phyloP scores from a whole-genome alignment of 2,888 invertebrate species.

The Stenoptilia bipunctidactyla region DNA sequence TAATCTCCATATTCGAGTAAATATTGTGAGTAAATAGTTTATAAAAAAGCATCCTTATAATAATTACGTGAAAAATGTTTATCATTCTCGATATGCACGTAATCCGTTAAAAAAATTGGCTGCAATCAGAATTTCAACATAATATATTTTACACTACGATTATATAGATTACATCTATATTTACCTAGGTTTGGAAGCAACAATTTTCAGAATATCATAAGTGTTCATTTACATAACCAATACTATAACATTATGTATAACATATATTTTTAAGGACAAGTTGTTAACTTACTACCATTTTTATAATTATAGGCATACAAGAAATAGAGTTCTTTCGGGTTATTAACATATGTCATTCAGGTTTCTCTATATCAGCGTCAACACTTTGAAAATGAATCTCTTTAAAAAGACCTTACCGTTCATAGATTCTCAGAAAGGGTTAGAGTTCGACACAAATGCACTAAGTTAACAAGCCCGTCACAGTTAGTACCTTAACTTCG shows the following conservation, averaged over 20 bases:
- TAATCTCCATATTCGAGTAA: too few species aligned
- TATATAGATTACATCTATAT: slow-evolving; percentile 28
- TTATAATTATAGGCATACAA: too few species aligned
- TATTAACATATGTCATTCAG: too few species aligned
- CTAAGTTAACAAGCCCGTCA: slow-evolving; percentile 56
- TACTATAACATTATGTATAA: slow-evolving; percentile 64
- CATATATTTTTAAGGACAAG: slow-evolving; percentile 33
- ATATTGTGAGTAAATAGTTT: too few species aligned
- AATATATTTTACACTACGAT: slow-evolving; percentile 25
- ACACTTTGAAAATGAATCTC: too few species aligned
- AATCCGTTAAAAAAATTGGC: too few species aligned
- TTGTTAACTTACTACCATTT: slow-evolving; percentile 66
- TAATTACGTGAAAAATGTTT: too few species aligned
- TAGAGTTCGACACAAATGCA: slow-evolving; percentile 25
- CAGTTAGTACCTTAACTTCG: slow-evolving; percentile 61
- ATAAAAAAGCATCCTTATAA: too few species aligned
- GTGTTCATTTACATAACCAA: slow-evolving; percentile 50
- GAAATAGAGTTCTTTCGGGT: too few species aligned
- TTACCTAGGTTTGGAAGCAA: slow-evolving; percentile 59
- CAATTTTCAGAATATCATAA: slow-evolving; percentile 56
- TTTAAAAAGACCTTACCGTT: too few species aligned
- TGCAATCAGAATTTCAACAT: background rate
- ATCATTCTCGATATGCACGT: too few species aligned
- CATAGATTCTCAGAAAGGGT: background rate
- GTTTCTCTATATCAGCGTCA: too few species aligned